Evolutionary conservation across 2,113 vertebrate genomes (phyloP).

Genomic region (Leucoraja erinaceus): DNA sequence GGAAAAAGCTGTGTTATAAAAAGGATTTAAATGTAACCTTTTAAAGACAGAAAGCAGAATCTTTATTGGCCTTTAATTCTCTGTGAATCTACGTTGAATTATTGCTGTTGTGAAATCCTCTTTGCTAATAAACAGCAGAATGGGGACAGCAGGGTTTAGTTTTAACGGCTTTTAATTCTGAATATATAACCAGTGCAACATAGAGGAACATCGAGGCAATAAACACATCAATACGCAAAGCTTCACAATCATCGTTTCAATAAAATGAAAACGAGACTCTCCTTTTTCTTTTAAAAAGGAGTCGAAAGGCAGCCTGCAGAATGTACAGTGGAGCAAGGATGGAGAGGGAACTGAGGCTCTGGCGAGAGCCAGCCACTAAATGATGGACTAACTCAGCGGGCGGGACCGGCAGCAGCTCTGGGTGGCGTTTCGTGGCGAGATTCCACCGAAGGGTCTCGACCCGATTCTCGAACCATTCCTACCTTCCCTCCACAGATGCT

Average conservation of each 20-base stretch:
- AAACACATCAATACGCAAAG: neutral
- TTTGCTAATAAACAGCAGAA: neutral
- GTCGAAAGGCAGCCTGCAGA: neutral
- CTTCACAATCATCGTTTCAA: neutral
- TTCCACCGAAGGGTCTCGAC: too few relatives aligned
- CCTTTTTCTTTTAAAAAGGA: neutral
- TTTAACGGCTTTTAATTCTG: neutral
- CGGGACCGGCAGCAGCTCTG: too few relatives aligned
- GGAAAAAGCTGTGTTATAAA: too few relatives aligned
- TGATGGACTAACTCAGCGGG: too few relatives aligned
- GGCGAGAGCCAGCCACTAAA: too few relatives aligned
- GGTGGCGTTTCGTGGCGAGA: too few relatives aligned
- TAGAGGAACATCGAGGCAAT: neutral
- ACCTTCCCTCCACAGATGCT: too few relatives aligned
- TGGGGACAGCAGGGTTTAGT: neutral
- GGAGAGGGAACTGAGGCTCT: neutral
- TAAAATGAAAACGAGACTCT: neutral
- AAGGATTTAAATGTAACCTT: neutral
- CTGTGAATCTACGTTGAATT: too few relatives aligned
- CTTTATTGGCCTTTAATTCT: neutral
- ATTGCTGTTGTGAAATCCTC: too few relatives aligned
- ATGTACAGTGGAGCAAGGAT: neutral
- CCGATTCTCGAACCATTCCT: too few relatives aligned
- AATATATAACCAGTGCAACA: slow-evolving; percentile 6
- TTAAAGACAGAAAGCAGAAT: neutral